Conservation (phyloP, 2,113 vertebrate genomes). For the Progne subis region DNA sequence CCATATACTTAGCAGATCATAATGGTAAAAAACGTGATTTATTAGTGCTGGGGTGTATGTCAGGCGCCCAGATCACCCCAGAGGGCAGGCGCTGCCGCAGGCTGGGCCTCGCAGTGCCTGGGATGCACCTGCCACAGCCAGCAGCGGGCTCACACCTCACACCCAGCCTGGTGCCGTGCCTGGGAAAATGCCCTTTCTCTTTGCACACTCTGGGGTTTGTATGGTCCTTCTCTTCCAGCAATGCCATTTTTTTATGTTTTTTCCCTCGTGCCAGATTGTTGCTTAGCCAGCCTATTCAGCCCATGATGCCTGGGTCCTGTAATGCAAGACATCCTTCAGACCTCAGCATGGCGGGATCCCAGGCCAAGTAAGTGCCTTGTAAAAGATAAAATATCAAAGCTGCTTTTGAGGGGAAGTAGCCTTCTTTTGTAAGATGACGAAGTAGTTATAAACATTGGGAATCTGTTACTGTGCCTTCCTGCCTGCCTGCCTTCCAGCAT, state of each 20-base stretch:
- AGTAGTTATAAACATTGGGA: not conserved
- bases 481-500: not conserved
- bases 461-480: not conserved
- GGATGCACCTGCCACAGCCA: fast-evolving
- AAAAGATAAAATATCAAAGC: not conserved
- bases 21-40: not conserved
- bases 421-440: not conserved
- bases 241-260: not conserved
- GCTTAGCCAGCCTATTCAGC: slow-evolving; percentile 84
- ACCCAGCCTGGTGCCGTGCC: fast-evolving
- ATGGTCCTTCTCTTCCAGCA: not conserved
- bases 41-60: not conserved
- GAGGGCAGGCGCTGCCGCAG: no score
- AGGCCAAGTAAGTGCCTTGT: slow-evolving; percentile 75
- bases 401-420: not conserved
- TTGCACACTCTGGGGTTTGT: not conserved
- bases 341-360: slow-evolving; percentile 65
- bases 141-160: not conserved
- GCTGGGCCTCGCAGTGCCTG: fast-evolving
- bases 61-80: fast-evolving
- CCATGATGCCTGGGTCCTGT: slow-evolving; percentile 82
- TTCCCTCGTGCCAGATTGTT: slow-evolving; percentile 64
- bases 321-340: slow-evolving; percentile 73
- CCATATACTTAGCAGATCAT: not conserved
- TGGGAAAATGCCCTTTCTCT: fast-evolving